A percentile compares a stretch with the other conserved stretches of the same genome.
These are phyloP conservation scores for Heteronetta atricapilla DNA, from an alignment of 2,113 vertebrate genomes.

Conservation along the genomic window DNA sequence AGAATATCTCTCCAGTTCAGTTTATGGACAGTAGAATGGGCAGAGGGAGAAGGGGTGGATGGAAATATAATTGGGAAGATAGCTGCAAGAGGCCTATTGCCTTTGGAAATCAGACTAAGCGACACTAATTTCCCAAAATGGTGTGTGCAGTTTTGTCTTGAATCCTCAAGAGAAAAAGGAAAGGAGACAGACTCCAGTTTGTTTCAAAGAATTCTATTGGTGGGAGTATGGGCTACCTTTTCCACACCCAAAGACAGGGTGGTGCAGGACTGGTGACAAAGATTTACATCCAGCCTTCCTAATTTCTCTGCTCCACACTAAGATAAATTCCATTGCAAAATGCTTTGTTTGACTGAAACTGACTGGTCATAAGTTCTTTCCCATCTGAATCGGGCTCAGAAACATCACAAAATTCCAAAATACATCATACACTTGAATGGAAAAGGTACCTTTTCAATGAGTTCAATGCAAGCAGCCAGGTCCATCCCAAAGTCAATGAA, in stretches of 20 bases:
- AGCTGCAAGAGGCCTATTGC: background rate
- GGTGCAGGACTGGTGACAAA: background rate
- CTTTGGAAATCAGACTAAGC: fast-evolving
- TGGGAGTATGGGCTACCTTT: background rate
- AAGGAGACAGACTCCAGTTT: background rate
- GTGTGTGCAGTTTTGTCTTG: background rate
- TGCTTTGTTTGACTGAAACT: background rate
- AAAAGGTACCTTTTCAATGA: conserved; percentile 37
- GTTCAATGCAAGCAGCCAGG: background rate
- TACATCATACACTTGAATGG: background rate
- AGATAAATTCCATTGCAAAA: background rate
- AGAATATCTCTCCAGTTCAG: fast-evolving
- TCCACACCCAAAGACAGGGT: background rate
- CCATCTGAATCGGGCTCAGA: background rate
- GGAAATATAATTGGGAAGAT: background rate
- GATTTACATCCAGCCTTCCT: background rate
- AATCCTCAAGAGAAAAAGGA: background rate
- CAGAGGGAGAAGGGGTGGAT: background rate
- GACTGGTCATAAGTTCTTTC: too few species aligned
- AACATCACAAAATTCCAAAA: background rate
- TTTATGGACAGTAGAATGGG: background rate
- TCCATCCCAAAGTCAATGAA: too few species aligned
- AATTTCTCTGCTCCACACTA: background rate
- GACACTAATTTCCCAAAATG: background rate
- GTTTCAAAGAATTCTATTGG: background rate